Evolutionary conservation across 1,140 invertebrate genomes (phyloP), one percentile per base, ranked within the genome.

Genomic region (Cotesia typhae): DNA sequence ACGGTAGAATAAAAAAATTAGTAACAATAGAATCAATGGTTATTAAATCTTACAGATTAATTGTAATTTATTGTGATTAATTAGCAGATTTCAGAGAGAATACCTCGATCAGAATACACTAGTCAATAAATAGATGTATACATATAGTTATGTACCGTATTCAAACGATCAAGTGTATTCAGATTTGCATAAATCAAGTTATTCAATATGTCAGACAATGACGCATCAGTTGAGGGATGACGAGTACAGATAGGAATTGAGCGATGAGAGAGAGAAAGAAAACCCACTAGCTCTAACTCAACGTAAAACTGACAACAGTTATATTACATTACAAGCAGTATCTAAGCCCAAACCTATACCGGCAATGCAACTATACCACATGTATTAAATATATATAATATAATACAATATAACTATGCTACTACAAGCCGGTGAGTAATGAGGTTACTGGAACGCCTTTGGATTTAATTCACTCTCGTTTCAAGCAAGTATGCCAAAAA

Each of bases 381-480:
- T 2, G 3, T 28, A 3, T 28, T 28, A 28, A 28, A 14, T 66
- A 66, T 51, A 20, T 66, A 47, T 20, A 17, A 66, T 51, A 28
- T 17, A 17, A 57, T 57, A 4, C 6, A 66, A 66, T n/a, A 67
- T 17, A 14, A 53, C 28, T 20, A 17, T n/a, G 51, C 52, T 53
- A 20, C 64, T 38, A 6, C 12, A 53, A 59, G 67, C 63, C 65
- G 75, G 67, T 72, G 66, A 78, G 72, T 80, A 80, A 81, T 71
- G 76, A 80, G 78, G 79, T 82, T 82, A 82, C 75, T 78, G 75
- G 77, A 77, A 80, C 75, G 65, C 67, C 75, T 68, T 65, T 74
- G 70, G 75, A 80, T 80, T 80, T 79, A 82, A 79, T 81, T 77
- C 59, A 72, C 38, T 9, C 73, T 47, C 14, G 28, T 28, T 1